Conservation (phyloP, 2,797 vertebrate species). For the Eulemur mongoz region DNA sequence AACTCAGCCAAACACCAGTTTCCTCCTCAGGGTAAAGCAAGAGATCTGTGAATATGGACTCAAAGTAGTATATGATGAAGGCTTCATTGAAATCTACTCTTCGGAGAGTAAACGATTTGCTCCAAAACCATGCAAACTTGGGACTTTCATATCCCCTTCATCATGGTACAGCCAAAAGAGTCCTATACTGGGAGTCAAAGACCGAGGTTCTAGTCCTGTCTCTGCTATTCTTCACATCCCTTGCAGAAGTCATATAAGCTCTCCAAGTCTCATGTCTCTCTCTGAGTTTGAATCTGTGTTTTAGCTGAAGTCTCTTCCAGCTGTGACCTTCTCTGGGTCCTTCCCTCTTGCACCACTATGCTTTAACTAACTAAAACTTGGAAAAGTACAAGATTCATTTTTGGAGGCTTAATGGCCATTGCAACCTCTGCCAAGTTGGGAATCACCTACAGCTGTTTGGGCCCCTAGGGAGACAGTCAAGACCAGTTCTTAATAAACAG, state of each 20-base stretch:
- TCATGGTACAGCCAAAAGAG: background rate
- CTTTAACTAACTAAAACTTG: conserved; percentile 13
- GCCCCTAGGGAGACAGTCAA: conserved; percentile 31
- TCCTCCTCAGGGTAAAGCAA: background rate
- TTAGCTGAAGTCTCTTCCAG: background rate
- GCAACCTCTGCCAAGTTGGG: conserved; percentile 59
- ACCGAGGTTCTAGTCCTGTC: background rate
- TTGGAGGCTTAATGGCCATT: background rate
- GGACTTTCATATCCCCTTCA: background rate
- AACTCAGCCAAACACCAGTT: background rate
- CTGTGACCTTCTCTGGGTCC: background rate
- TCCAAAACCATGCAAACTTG: background rate
- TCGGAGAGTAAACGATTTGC: background rate
- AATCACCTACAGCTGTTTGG: conserved; percentile 69
- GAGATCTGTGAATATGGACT: background rate
- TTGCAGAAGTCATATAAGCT: background rate
- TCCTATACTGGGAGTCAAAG: background rate
- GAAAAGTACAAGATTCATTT: conserved; percentile 19
- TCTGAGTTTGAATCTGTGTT: background rate
- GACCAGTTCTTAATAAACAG: conserved; percentile 55
- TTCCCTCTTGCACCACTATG: background rate
- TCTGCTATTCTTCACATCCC: background rate
- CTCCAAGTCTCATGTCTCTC: background rate
- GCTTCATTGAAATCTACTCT: background rate
- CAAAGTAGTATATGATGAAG: background rate